Percentiles rank a stretch among this genome's conserved stretches.
Evolutionary conservation across 2,888 invertebrate species (phyloP).

Genomic region (Chrysomela aeneicollis): DNA sequence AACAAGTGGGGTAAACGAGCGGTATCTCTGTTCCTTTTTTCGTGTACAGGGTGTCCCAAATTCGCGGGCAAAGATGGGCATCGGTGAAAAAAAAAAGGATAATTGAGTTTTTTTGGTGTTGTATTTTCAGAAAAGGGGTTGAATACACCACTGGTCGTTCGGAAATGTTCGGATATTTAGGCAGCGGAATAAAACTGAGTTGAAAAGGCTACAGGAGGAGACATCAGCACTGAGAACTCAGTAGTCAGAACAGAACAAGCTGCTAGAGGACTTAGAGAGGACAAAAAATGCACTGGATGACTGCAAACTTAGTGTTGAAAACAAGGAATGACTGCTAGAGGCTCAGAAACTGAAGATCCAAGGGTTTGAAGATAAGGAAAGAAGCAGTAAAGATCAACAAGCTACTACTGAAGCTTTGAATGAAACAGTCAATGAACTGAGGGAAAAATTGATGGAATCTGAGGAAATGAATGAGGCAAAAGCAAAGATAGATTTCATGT

Average conservation of each 20-base stretch:
- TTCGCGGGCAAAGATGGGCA: no score
- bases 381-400: constrained; percentile 29
- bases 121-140: no score
- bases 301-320: constrained; percentile 27
- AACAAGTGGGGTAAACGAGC: no score
- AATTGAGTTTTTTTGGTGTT: no score
- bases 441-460: constrained; percentile 35
- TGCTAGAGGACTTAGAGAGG: constrained; percentile 28
- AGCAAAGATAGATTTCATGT: constrained; percentile 22
- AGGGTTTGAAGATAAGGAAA: constrained; percentile 34
- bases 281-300: constrained; percentile 32
- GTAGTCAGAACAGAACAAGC: constrained; percentile 27
- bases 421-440: constrained; percentile 35
- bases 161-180: no score
- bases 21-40: no score
- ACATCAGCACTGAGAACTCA: constrained; percentile 25
- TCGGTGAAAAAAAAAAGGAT: no score
- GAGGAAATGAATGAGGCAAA: constrained; percentile 33
- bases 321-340: constrained; percentile 35
- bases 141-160: no score
- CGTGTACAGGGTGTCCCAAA: no score
- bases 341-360: constrained; percentile 37
- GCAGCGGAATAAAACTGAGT: constrained; percentile 10
- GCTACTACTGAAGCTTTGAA: constrained; percentile 32
- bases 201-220: constrained; percentile 34